Evolutionary conservation across 2,797 vertebrate species (phyloP), one percentile per base, ranked within the genome.

Genomic region (Ctenopoma kingsleyae): DNA sequence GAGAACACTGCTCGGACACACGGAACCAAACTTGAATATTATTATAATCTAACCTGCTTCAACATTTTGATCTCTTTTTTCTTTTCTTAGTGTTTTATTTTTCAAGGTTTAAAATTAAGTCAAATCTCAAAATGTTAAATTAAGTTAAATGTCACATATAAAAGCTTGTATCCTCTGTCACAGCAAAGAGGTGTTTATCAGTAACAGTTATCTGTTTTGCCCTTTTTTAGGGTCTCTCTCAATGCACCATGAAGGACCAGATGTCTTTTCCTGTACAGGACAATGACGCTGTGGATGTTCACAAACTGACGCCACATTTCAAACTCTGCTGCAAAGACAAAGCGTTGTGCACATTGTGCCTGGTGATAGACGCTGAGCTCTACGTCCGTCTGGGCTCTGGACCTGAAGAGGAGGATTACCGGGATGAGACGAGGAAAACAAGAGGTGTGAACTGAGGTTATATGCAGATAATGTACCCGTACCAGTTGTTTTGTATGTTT

Each of bases 331-430:
- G 96, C 71, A 3, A 17, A 0, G 13, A 66, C 19, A 43, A 67
- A 0, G 3, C 63, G 16, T 96, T 58, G 12, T 98, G 96, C 35
- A 50, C 27, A 3, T 87, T 94, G 6, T 98, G 97, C 64, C 88
- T 99, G 64, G 83, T 85, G 50, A 91, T 95, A 10, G 76, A 69
- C 0, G 32, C 93, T 27, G 81, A 82, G 43, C 71, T 98, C 71
- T 62, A 66, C 1, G 36, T 89, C 10, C 1, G 5, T 2, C 27
- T 0, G 6, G 68, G 27, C 5, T 88, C 85, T 52, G 84, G 55
- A 1, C 40, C 22, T 6, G 67, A 69, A 32, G 86, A 83, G 43
- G 61, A 10, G 8, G 7, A n/a, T n/a, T 19, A 40, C 38, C 11
- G 38, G 38, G 12, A 5, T 16, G 38, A 73, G 17, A 57, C 4